Base-by-base conservation (phyloP, 30 jellyfish, hydroid and myxozoan genomes). In the Aurelia sp. region DNA sequence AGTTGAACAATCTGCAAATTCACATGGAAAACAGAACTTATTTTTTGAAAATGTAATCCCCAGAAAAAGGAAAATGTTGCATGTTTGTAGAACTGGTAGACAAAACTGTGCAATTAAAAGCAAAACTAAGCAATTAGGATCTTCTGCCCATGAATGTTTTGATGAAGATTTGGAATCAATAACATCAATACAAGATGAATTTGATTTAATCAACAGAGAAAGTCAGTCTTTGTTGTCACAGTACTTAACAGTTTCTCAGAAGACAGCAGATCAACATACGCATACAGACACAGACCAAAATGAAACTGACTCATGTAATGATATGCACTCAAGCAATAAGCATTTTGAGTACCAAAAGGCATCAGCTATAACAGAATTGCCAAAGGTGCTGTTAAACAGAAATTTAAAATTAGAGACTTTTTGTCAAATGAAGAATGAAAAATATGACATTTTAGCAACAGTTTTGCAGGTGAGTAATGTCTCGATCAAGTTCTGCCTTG, bases 391-490 rank as follows among this genome's bases (percentile, higher is more conserved):
- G 44, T 7, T 6, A 52, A 16, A 9, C 10, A 63, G 19, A 40
- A 72, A 13, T 27, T 72, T 21, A 53, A 58, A 15, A 35, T 76
- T 33, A 8, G 53, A 76, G 44, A 52, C 76, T 12, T 40, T 76
- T 18, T 76, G 87, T 20, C 51, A 48, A 38, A 51, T 33, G 35
- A 63, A 55, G 33, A 8, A 31, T 17, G 89, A 79, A 18, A 79
- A 62, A 47, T 63, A 33, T 44, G 51, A 63, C 38, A 79, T 79
- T n/a, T 35, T 79, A 52, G 81, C 80, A 63, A 13, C 50, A 19
- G 89, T 79, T 9, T 63, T 79, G 38, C 89, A 79, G 66, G 89
- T 79, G 51, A 27, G 89, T 48, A 44, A 38, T 5, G 9, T 2
- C 50, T 38, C 2, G 33, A 0, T 27, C 2, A 27, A 27, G 1